Conservation (phyloP, 2,113 vertebrate species). For the Pseudorhombus dupliciocellatus region DNA sequence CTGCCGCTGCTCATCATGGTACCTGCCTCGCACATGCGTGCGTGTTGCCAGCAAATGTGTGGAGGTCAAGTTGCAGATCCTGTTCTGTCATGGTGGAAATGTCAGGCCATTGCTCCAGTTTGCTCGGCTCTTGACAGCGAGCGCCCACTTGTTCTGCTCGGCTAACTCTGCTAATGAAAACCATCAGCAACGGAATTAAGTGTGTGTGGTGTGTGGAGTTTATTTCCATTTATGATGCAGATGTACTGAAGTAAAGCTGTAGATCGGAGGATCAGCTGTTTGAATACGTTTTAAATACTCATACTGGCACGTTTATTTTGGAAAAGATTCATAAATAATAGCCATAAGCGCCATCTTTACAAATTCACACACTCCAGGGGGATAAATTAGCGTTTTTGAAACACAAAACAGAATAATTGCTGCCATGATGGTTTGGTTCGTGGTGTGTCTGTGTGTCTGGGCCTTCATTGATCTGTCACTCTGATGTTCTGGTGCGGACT, state of each 20-base stretch:
- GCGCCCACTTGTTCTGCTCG: slow-evolving; percentile 59
- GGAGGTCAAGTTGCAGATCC: slow-evolving; percentile 56
- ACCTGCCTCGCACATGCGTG: slow-evolving; percentile 6
- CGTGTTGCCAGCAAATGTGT: slow-evolving; percentile 15
- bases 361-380: background rate
- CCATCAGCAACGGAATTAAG: slow-evolving; percentile 29
- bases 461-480: background rate
- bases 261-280: background rate
- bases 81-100: slow-evolving; percentile 61
- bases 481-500: background rate
- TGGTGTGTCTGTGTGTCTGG: background rate
- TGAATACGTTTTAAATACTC: background rate
- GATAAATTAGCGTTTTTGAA: no score
- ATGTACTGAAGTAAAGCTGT: slow-evolving; percentile 4
- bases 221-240: slow-evolving; percentile 11
- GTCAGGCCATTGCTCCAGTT: slow-evolving; percentile 62
- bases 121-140: slow-evolving; percentile 23
- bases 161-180: slow-evolving; percentile 63
- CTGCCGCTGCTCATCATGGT: slow-evolving; percentile 52
- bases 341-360: background rate
- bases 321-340: background rate
- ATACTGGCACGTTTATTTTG: no score
- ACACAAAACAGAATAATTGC: background rate
- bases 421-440: background rate
- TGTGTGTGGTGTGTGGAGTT: slow-evolving; percentile 7